Percentiles rank a stretch among this genome's conserved stretches.
Evolutionary conservation across 2,797 vertebrate genomes (phyloP).

Genomic region (Amphiprion clarkii): DNA sequence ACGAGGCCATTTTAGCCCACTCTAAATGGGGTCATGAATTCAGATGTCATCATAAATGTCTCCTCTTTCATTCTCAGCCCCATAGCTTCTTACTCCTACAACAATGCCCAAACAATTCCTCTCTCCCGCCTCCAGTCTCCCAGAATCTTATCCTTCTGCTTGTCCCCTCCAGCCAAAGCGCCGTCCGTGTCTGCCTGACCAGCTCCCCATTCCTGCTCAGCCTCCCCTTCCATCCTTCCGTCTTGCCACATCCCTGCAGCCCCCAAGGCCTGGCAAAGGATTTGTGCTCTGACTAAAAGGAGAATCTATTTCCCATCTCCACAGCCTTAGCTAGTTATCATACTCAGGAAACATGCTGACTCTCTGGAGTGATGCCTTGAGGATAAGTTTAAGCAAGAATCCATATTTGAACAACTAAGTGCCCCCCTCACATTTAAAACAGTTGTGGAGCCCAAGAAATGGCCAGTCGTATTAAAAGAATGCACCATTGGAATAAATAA

Average conservation of each 20-base stretch:
- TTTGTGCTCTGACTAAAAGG: constrained; percentile 79
- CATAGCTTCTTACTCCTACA: constrained; percentile 64
- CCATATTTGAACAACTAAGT: constrained; percentile 87
- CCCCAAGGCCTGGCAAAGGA: constrained; percentile 80
- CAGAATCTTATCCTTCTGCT: constrained; percentile 80
- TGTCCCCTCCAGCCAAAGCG: constrained; percentile 76
- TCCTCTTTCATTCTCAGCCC: constrained; percentile 63
- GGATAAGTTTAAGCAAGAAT: constrained; percentile 84
- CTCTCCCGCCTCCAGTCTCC: constrained; percentile 76
- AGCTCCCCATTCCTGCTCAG: constrained; percentile 70
- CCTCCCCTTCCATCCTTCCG: constrained; percentile 71
- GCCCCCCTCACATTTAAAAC: constrained; percentile 73
- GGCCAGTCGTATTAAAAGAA: constrained; percentile 61
- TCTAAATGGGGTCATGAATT: constrained; percentile 72
- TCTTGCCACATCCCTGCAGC: constrained; percentile 74
- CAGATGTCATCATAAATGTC: constrained; percentile 72
- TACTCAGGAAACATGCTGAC: constrained; percentile 82
- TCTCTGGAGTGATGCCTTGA: constrained; percentile 82
- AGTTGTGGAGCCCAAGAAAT: constrained; percentile 45
- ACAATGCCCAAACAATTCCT: constrained; percentile 75
- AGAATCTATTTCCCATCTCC: constrained; percentile 81
- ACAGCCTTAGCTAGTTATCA: constrained; percentile 77
- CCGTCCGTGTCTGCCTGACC: constrained; percentile 77
- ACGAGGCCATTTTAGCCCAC: constrained; percentile 65
- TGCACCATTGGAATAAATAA: constrained; percentile 46